Conservation (phyloP, 2,888 invertebrate species). For the Andrena minutula region DNA sequence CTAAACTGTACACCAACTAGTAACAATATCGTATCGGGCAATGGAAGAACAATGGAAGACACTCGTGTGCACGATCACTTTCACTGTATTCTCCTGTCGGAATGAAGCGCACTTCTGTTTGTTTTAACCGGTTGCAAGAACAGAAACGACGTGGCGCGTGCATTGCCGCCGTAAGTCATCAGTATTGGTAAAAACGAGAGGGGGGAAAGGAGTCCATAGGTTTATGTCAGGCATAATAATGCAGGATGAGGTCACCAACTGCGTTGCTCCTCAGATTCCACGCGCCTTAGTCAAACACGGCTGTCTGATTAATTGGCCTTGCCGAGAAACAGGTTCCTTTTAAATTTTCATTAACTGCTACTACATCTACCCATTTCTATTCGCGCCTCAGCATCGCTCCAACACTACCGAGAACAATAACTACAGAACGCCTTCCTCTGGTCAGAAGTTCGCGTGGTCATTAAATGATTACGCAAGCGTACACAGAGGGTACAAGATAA, state of each 20-base stretch:
- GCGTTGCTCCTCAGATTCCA: slow-evolving; percentile 83
- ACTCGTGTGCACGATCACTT: slow-evolving; percentile 63
- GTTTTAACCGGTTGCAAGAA: slow-evolving; percentile 77
- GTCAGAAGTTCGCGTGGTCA: background rate
- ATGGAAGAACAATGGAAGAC: slow-evolving; percentile 12
- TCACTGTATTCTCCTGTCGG: slow-evolving; percentile 55
- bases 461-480: background rate
- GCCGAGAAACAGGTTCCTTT: slow-evolving; percentile 69
- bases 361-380: slow-evolving; percentile 24
- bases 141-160: slow-evolving; percentile 71
- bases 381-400: background rate
- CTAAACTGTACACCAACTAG: background rate
- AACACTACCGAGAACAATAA: background rate
- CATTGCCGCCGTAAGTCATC: slow-evolving; percentile 55
- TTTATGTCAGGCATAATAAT: slow-evolving; percentile 83
- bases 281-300: slow-evolving; percentile 79
- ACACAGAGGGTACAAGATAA: background rate
- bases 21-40: background rate
- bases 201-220: slow-evolving; percentile 69
- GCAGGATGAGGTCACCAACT: slow-evolving; percentile 83
- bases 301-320: slow-evolving; percentile 75
- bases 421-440: background rate
- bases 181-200: slow-evolving; percentile 45
- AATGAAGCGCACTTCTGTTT: slow-evolving; percentile 68
- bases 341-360: slow-evolving; percentile 42